These are phyloP conservation scores for Caenorhabditis imperialis DNA, from an alignment of 2,888 invertebrate species.

Conservation along the genomic window DNA sequence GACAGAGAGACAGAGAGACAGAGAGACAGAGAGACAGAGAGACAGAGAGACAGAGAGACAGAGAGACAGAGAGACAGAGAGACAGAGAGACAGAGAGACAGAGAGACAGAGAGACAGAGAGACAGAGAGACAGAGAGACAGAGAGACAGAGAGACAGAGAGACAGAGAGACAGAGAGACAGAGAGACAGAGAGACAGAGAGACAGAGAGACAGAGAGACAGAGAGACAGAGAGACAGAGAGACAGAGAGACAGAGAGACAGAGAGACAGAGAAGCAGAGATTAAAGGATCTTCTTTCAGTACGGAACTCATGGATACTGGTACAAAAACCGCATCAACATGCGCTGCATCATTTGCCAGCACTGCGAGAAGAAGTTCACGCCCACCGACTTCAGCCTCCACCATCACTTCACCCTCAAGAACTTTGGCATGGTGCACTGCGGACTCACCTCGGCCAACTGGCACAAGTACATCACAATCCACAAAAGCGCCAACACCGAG, in stretches of 20 bases:
- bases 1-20: too few relatives aligned
- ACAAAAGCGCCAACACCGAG: background rate
- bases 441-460: constrained; percentile 6
- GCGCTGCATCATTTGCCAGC: constrained; percentile 24
- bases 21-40: too few relatives aligned
- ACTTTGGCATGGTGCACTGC: background rate
- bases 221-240: constrained; percentile 1
- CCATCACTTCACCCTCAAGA: constrained; percentile 5
- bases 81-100: constrained; percentile 7
- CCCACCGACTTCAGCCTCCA: constrained; percentile 25
- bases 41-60: constrained; percentile 2
- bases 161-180: constrained; percentile 9
- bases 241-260: constrained; percentile 9
- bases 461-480: constrained; percentile 1
- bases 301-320: constrained; percentile 26
- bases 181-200: constrained; percentile 9
- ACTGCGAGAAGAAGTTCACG: constrained; percentile 19
- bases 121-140: constrained; percentile 7
- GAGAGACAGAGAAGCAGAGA: constrained; percentile 3
- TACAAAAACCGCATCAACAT: constrained; percentile 22
- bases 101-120: background rate
- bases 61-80: constrained; percentile 8
- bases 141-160: constrained; percentile 9
- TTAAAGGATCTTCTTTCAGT: background rate
- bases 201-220: constrained; percentile 3